A percentile compares a stretch with the other conserved stretches of the same genome.
Conservation (phyloP, 2,113 vertebrate species). For the Ramphastos sulfuratus region DNA sequence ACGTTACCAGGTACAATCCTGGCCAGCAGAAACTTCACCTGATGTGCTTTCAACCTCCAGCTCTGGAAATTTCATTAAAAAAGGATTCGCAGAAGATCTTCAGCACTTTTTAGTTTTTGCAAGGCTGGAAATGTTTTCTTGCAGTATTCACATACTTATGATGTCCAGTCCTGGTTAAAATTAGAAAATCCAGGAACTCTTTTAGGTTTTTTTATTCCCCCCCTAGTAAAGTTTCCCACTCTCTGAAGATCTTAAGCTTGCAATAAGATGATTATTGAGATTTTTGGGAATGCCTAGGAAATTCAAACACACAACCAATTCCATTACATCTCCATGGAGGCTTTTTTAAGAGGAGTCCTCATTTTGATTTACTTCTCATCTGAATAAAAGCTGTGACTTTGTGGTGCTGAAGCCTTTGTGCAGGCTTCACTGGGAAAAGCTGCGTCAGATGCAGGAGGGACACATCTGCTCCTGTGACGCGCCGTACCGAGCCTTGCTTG, state of each 20-base stretch:
- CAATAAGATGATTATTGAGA: slow-evolving; percentile 13
- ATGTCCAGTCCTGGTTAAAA: slow-evolving; percentile 55
- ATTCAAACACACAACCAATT: slow-evolving; percentile 25
- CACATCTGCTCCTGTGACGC: background rate
- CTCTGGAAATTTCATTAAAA: slow-evolving; percentile 67
- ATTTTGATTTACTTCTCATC: background rate
- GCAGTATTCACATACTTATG: slow-evolving; percentile 43
- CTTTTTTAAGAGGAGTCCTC: background rate
- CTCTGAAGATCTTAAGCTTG: slow-evolving; percentile 33
- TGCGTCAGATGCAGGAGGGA: background rate
- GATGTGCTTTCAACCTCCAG: slow-evolving; percentile 40
- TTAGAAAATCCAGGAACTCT: slow-evolving; percentile 46
- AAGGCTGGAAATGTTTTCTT: slow-evolving; percentile 50
- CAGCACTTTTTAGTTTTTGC: slow-evolving; percentile 12
- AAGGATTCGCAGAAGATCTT: slow-evolving; percentile 43
- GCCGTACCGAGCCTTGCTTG: background rate
- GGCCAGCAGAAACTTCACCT: slow-evolving; percentile 21
- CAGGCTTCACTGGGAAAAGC: background rate
- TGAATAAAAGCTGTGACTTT: background rate
- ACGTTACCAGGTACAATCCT: background rate
- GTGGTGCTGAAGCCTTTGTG: background rate
- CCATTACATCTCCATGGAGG: slow-evolving; percentile 8
- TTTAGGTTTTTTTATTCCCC: background rate
- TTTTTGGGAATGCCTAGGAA: slow-evolving; percentile 22
- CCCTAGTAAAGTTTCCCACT: slow-evolving; percentile 38